Conservation (phyloP, 2,797 vertebrate genomes). For the Calcarius lapponicus region DNA sequence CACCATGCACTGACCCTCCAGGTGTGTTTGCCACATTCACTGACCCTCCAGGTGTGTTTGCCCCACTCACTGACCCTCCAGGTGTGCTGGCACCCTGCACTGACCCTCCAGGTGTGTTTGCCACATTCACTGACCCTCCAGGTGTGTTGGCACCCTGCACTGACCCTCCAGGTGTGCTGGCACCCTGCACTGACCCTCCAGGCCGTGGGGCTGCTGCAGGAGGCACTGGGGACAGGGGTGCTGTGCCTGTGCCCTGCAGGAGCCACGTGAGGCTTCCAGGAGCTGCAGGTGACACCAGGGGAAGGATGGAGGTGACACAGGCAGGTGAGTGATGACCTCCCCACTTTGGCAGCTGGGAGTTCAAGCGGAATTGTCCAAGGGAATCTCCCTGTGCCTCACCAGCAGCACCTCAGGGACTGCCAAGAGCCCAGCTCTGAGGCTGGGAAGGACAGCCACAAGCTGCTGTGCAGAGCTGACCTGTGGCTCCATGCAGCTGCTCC, state of each 20-base stretch:
- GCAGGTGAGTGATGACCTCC: not conserved
- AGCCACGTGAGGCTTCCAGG: rapidly evolving
- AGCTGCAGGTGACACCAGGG: not conserved
- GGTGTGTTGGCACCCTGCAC: rapidly evolving
- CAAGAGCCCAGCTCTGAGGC: not conserved
- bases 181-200: not conserved
- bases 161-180: no score
- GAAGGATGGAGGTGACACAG: rapidly evolving
- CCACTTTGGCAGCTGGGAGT: rapidly evolving
- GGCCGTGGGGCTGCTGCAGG: not conserved
- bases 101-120: not conserved
- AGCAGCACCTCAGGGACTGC: rapidly evolving
- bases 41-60: not conserved
- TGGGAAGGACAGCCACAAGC: not conserved
- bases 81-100: no score
- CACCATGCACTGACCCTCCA: no score
- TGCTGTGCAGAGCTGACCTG: rapidly evolving
- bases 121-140: no score
- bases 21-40: no score
- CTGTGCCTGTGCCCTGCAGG: rapidly evolving
- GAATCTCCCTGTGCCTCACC: not conserved
- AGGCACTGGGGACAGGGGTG: not conserved
- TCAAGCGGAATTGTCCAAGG: not conserved
- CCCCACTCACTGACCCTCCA: not conserved
- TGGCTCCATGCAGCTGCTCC: not conserved